A percentile compares a stretch with the other conserved stretches of the same genome.
Evolutionary conservation across 2,888 invertebrate species (phyloP).

Genomic region (Idaea biselata): DNA sequence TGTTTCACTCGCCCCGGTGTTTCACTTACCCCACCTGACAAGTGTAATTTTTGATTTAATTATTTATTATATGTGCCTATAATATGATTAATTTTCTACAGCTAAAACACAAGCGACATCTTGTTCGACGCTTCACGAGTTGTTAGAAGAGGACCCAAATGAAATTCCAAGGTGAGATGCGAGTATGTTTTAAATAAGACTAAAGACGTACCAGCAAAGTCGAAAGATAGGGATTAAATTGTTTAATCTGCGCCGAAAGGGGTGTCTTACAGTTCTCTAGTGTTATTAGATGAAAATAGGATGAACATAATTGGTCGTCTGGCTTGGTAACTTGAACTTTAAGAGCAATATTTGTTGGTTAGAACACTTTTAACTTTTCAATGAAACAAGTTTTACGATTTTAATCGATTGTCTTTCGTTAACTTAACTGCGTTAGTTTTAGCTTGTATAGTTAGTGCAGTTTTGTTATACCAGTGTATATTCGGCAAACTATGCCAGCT

Average conservation of each 20-base stretch:
- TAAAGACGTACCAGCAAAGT: background rate
- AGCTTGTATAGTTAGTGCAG: no score
- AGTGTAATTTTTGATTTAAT: no score
- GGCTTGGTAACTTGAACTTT: background rate
- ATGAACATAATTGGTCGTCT: background rate
- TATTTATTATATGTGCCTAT: no score
- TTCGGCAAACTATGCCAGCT: no score
- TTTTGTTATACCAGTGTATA: no score
- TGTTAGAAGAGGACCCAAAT: conserved; percentile 71
- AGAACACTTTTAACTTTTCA: no score
- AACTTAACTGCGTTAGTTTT: no score
- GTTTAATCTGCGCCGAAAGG: background rate
- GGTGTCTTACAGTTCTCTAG: background rate
- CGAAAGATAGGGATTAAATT: background rate
- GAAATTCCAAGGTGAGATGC: conserved; percentile 72
- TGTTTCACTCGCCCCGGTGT: no score
- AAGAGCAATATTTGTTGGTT: no score
- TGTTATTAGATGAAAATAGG: background rate
- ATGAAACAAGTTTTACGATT: no score
- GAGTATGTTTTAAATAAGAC: conserved; percentile 6
- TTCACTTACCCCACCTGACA: no score
- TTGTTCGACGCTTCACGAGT: conserved; percentile 76
- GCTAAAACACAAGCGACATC: conserved; percentile 77
- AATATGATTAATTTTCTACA: conserved; percentile 34
- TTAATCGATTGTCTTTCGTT: no score